Base-by-base conservation (phyloP, 1,140 invertebrate genomes). In the Bombus vancouverensis region DNA sequence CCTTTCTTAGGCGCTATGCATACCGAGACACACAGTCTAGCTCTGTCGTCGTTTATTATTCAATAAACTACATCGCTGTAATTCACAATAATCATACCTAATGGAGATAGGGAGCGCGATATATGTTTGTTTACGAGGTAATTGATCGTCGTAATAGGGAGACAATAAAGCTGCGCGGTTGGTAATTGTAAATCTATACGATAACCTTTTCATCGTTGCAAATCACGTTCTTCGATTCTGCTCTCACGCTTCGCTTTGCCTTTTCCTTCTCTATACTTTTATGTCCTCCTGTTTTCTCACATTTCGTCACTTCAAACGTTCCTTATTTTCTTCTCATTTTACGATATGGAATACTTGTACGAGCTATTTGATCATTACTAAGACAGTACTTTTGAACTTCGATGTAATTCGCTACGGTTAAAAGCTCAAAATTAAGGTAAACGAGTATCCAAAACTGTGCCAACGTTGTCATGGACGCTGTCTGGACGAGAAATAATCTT, bases 81-180 rank as follows among this genome's bases (percentile, higher is more conserved):
- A 84, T 79, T 78, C 82, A 37, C 62, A 28, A 59, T 79, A 77
- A 84, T 84, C 75, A 66, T 32, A 34, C 59, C 66, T 84, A 84
- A 79, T 71, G 37, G 47, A 84, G 59, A n/a, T 28, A 62, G 34
- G 57, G 34, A 59, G 22, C 34, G 22, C 47, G 75, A 71, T 70
- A 44, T 53, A 77, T n/a, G 73, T 77, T 66, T 76, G 32, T 47
- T 83, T 68, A 39, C 12, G 72, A 77, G 28, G 57, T 75, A 72
- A 83, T 47, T 70, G 75, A 65, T 68, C 42, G 62, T n/a, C 86
- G 85, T 78, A 81, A 72, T 77, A 44, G 39, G 74, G 66, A 62
- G 34, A 39, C 65, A 74, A 77, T 71, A 57, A 65, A 71, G 70
- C 84, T n/a, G 15, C 59, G 71, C 70, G 44, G 32, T 39, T 34